These are phyloP conservation scores for Nebria ingens DNA, from an alignment of 1,140 invertebrate genomes.

Conservation along the genomic window DNA sequence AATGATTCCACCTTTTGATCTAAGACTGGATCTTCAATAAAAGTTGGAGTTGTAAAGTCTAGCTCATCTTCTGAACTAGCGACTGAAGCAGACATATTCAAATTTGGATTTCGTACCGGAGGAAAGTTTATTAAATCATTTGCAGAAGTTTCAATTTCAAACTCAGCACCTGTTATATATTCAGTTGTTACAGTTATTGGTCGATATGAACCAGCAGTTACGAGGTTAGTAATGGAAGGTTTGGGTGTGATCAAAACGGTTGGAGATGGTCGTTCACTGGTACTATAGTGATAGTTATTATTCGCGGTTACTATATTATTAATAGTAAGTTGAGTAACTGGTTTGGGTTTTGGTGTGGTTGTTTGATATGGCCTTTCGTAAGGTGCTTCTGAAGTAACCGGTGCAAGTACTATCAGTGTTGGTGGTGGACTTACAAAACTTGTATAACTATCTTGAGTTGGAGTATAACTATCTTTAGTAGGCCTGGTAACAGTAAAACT, in stretches of 20 bases:
- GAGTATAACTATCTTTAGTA: constrained; percentile 12
- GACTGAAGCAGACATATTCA: constrained; percentile 52
- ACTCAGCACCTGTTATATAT: constrained; percentile 17
- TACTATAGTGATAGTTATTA: constrained; percentile 38
- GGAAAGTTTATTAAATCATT: constrained; percentile 71
- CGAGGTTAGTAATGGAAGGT: constrained; percentile 38
- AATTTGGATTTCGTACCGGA: constrained; percentile 68
- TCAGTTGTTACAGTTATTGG: constrained; percentile 19
- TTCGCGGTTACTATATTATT: constrained; percentile 46
- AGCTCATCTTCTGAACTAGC: constrained; percentile 41
- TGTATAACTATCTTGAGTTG: constrained; percentile 14
- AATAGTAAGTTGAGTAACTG: constrained; percentile 42
- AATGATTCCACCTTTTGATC: constrained; percentile 70
- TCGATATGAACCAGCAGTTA: constrained; percentile 24
- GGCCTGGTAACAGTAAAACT: constrained; percentile 19
- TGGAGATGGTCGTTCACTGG: constrained; percentile 36
- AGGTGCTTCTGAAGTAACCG: constrained; percentile 31
- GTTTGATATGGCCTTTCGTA: constrained; percentile 8
- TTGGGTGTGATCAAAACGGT: constrained; percentile 50
- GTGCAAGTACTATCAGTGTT: constrained; percentile 59
- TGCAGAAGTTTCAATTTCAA: constrained; percentile 34
- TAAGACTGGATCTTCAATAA: constrained; percentile 61
- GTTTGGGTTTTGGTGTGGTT: constrained; percentile 38
- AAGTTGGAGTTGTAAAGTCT: constrained; percentile 57
- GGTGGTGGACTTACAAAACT: constrained; percentile 47